phyloP scores from a whole-genome alignment of 2,113 vertebrate species.

The Poeciliopsis occidentalis region DNA sequence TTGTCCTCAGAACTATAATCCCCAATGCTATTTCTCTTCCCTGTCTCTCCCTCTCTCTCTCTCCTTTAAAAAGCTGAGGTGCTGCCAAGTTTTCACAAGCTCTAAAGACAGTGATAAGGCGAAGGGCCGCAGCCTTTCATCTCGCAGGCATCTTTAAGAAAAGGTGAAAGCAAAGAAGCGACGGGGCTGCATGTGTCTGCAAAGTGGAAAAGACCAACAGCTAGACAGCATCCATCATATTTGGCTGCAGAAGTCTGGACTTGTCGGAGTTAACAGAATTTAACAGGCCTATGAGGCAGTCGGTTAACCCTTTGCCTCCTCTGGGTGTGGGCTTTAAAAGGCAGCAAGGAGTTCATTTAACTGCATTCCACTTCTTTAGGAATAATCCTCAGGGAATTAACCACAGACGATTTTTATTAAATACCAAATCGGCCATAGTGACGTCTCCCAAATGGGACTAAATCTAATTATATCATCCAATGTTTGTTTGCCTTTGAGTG shows the following conservation, averaged over 20 bases:
- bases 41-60: conserved; percentile 30
- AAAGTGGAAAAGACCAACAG: conserved; percentile 40
- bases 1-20: conserved; percentile 85
- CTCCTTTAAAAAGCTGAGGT: conserved; percentile 64
- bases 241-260: conserved; percentile 43
- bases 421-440: conserved; percentile 10
- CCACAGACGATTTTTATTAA: conserved; percentile 17
- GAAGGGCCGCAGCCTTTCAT: conserved; percentile 75
- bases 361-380: background rate
- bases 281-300: conserved; percentile 14
- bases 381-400: conserved; percentile 26
- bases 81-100: conserved; percentile 78
- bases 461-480: conserved; percentile 24
- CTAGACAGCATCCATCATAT: conserved; percentile 44
- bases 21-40: conserved; percentile 76
- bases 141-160: conserved; percentile 74
- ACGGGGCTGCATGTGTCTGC: conserved; percentile 5
- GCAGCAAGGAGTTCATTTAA: conserved; percentile 6
- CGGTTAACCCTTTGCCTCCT: conserved; percentile 35
- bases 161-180: conserved; percentile 52
- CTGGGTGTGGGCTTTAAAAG: conserved; percentile 4
- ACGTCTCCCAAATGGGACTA: conserved; percentile 13
- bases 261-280: conserved; percentile 42
- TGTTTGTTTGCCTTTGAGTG: background rate
- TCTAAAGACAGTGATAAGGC: conserved; percentile 82